These are phyloP conservation scores for Squalus acanthias DNA, from an alignment of 2,797 vertebrate species.

Conservation along the genomic window DNA sequence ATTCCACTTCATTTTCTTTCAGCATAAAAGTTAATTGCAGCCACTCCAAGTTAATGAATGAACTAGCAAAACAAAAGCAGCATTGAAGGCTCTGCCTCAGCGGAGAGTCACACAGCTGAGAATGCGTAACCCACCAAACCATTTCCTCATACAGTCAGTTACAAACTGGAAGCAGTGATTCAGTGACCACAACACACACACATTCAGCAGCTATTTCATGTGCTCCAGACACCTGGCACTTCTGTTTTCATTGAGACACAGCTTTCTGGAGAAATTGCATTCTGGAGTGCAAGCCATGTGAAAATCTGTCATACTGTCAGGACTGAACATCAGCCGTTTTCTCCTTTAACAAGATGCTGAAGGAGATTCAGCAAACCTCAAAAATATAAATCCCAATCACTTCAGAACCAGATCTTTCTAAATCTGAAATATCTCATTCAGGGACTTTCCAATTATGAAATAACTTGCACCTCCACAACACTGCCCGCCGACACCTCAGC, in stretches of 20 bases:
- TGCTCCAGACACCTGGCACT: neutral
- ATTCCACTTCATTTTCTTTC: slow-evolving; percentile 18
- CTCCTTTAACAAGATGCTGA: neutral
- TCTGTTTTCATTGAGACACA: neutral
- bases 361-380: neutral
- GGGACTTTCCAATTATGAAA: neutral
- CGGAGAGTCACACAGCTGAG: slow-evolving; percentile 37
- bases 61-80: slow-evolving; percentile 15
- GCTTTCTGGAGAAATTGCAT: neutral
- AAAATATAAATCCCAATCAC: neutral
- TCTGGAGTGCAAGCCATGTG: neutral
- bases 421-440: neutral
- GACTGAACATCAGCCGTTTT: neutral
- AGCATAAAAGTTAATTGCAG: slow-evolving; percentile 10
- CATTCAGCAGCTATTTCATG: neutral
- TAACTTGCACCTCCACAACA: neutral
- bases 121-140: slow-evolving; percentile 35
- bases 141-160: slow-evolving; percentile 34
- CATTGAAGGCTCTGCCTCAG: slow-evolving; percentile 24
- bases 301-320: neutral
- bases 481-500: neutral
- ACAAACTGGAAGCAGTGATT: slow-evolving; percentile 32
- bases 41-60: slow-evolving; percentile 20
- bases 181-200: slow-evolving; percentile 16
- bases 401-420: too few species aligned